Base-by-base conservation (phyloP, 2,113 vertebrate genomes). In the Psilopogon haemacephalus region DNA sequence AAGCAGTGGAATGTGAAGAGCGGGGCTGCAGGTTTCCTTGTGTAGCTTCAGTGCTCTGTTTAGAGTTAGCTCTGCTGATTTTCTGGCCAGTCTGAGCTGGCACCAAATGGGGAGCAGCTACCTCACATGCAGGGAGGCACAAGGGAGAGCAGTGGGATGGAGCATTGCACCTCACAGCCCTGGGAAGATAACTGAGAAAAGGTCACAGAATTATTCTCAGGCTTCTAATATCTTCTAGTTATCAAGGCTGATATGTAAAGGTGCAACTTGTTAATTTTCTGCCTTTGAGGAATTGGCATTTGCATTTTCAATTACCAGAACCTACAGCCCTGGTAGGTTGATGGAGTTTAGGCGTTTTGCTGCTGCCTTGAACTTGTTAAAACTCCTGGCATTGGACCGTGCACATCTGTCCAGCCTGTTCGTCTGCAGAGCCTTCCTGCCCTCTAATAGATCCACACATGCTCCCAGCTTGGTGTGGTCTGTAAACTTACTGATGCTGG, bases 301-400 rank as follows among this genome's bases (percentile, higher is more conserved):
- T 64, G 7, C 30, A 15, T 16, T 44, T 84, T 38, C 54, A 81
- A 56, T 58, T 44, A 21, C 8, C 3, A 58, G 33, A 46, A 42
- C 35, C 20, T 27, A 59, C 82, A 63, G 80, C 23, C 20, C 54
- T 0, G 0, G 8, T 35, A 2, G 16, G 68, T 88, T 48, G 20
- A 54, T 78, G 44, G 18, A 28, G 69, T 62, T 81, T 84, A 48
- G 73, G 37, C 9, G 64, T 83, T 93, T 95, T 71, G 84, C 94
- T 96, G 96, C 69, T 96, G n/a, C n/a, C n/a, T n/a, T n/a, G n/a
- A n/a, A n/a, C n/a, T n/a, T n/a, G n/a, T n/a, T n/a, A n/a, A n/a
- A n/a, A n/a, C n/a, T n/a, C n/a, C n/a, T n/a, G n/a, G n/a, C n/a
- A n/a, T n/a, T n/a, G n/a, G n/a, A n/a, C n/a, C n/a, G n/a, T n/a